phyloP scores from a whole-genome alignment of 2,113 vertebrate species.

The Dromas ardeola region DNA sequence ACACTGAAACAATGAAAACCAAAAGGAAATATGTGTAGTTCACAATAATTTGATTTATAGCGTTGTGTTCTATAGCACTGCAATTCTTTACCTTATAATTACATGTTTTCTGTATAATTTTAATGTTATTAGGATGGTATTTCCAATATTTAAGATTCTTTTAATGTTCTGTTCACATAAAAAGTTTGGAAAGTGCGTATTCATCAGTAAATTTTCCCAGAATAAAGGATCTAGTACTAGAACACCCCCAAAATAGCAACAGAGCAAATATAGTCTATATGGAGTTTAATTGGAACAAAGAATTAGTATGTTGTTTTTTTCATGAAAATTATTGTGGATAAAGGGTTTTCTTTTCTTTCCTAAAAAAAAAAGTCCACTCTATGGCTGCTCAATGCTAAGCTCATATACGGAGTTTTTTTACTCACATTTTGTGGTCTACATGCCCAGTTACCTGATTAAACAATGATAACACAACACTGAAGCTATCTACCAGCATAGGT shows the following conservation, averaged over 20 bases:
- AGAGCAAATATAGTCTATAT: background rate
- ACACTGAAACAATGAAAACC: background rate
- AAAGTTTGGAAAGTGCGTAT: background rate
- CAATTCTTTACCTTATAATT: background rate
- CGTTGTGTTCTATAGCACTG: background rate
- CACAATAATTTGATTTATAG: background rate
- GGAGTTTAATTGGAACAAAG: background rate
- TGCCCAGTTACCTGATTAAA: background rate
- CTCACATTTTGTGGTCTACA: background rate
- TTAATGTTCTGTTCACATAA: background rate
- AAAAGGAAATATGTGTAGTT: background rate
- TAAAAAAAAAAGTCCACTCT: no score
- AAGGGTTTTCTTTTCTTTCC: background rate
- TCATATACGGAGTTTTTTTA: background rate
- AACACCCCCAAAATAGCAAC: background rate
- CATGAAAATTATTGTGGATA: background rate
- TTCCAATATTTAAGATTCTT: background rate
- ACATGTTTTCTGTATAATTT: background rate
- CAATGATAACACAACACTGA: background rate
- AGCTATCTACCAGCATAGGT: background rate
- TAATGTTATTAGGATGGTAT: background rate
- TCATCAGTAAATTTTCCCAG: background rate
- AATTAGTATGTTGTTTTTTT: background rate
- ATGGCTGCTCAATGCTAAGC: background rate
- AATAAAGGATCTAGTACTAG: background rate